A percentile compares a stretch with the other conserved stretches of the same genome.
phyloP scores from a whole-genome alignment of 2,113 vertebrate species.

The Equus przewalskii region DNA sequence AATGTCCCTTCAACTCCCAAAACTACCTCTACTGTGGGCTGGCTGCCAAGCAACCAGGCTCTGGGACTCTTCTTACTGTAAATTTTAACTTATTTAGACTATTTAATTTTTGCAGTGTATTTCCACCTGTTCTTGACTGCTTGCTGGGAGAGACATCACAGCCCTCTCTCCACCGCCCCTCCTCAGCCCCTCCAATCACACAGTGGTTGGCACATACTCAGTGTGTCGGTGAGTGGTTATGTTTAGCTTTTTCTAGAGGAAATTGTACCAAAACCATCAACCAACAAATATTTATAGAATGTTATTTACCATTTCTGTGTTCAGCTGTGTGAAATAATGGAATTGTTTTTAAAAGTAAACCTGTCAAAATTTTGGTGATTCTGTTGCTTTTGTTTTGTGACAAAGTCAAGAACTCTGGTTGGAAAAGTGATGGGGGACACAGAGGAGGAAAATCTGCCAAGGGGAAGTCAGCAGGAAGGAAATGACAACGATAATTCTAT shows the following conservation, averaged over 20 bases:
- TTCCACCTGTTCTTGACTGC: background rate
- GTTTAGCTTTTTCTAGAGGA: background rate
- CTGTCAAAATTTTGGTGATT: background rate
- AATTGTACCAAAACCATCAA: background rate
- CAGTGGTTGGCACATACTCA: background rate
- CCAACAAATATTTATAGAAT: conserved; percentile 48
- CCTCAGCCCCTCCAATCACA: background rate
- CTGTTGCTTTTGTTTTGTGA: background rate
- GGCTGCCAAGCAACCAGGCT: background rate
- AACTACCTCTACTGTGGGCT: background rate
- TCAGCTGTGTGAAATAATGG: background rate
- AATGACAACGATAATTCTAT: background rate
- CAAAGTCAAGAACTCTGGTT: background rate
- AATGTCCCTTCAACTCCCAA: background rate
- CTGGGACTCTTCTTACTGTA: background rate
- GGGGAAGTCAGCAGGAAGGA: background rate
- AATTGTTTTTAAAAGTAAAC: background rate
- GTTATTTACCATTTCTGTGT: background rate
- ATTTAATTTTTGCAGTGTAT: background rate
- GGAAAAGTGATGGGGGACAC: background rate
- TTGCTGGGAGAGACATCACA: background rate
- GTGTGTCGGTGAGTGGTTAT: background rate
- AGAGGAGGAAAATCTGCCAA: background rate
- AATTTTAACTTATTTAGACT: background rate
- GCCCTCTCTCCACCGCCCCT: too few relatives aligned